Base-by-base conservation (phyloP, 2,888 invertebrate species). In the Erebia epiphron region DNA sequence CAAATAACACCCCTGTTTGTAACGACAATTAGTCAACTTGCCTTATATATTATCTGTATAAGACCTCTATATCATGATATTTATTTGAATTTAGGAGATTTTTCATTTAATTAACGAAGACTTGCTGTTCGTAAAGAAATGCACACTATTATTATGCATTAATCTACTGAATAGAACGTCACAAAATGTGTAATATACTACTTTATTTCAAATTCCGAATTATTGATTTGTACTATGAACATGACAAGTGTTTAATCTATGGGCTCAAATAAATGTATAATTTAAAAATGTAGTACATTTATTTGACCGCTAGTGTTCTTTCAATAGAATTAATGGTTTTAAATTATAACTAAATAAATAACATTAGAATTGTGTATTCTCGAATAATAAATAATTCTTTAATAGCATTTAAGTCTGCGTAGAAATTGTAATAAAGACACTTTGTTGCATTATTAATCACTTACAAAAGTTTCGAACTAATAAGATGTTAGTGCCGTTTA, bases 101-200 rank as follows among this genome's bases (percentile, higher is more conserved):
- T 72, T 66, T 69, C 65, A 52, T 70, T 72, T 65, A 58, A 61
- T 64, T 64, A 16, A 62, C 69, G 62, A 69, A 43, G 58, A 57
- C 49, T 63, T 65, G 7, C 56, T 56, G 66, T 66, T 56, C 56
- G 56, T 62, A 56, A 41, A 41, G 14, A 56, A 66, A 72, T 82
- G 90, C 90, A 89, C 90, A 89, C 88, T 65, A 65, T 88, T 57
- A 46, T 79, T 13, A 77, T 83, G 89, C 88, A 89, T 89, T 89
- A 89, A 88, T 79, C 77, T 79, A 79, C 68, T 8, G 41, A 52
- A 41, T 67, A 26, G 68, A 70, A 78, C 80, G 82, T 86, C 84
- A 84, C 86, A 82, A 76, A 75, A 77, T 76, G 75, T 71, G 50
- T 68, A 65, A 41, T 43, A 71, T 26, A 26, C 62, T 43, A 65